Evolutionary conservation across 2,888 invertebrate genomes (phyloP), one percentile per base, ranked within the genome.

Genomic region (Melinaea marsaeus): DNA sequence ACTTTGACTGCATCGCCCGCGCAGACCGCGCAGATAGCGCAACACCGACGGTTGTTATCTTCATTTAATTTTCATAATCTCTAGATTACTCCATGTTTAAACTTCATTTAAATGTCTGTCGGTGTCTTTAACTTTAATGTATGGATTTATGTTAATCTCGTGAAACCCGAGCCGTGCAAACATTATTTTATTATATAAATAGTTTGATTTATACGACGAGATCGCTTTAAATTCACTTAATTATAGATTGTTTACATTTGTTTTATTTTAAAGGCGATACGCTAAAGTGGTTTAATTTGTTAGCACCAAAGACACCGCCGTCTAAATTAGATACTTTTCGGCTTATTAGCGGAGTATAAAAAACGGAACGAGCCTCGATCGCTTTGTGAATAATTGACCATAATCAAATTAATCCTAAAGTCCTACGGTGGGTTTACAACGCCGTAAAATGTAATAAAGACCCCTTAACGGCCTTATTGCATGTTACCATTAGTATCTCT

Each of bases 371-470:
- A 84, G 84, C 68, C 72, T 79, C 81, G 81, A 85, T 84, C 85
- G 83, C 84, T 86, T 88, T 84, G 86, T 89, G 88, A 88, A 88
- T 90, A 90, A 90, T 90, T 90, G 89, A 88, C 88, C 79, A 88
- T 88, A 90, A 90, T 90, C 89, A 90, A 90, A 90, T 90, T 89
- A 90, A 90, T 89, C 84, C 88, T 86, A 85, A 89, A 88, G 88
- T 89, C 85, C 87, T 86, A 90, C 89, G 88, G 90, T 90, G 86
- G 87, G 90, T 90, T 90, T 90, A 90, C 82, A 85, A 78, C 88
- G 88, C 77, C 87, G 81, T 90, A 90, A 90, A 90, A 84, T 79
- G 88, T 85, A 86, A 89, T 90, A 90, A 90, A 89, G 85, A 86
- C 76, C 83, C 84, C 78, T 81, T 84, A 86, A 87, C 81, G 79